Conservation (phyloP, 2,797 vertebrate genomes). For the Decapterus maruadsi region DNA sequence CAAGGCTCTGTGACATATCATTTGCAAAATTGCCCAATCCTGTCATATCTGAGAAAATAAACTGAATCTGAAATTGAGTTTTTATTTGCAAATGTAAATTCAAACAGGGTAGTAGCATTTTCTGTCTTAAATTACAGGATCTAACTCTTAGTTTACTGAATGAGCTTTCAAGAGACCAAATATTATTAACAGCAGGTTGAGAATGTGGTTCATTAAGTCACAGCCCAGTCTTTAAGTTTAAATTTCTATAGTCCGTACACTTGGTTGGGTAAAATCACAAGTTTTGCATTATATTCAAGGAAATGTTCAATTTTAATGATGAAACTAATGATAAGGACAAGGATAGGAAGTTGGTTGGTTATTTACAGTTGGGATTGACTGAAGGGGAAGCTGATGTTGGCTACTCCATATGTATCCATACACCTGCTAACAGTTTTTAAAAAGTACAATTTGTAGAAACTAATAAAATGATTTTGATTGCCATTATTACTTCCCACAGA, state of each 20-base stretch:
- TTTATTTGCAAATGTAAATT: slow-evolving; percentile 11
- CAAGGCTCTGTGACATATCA: not conserved
- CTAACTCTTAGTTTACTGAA: not conserved
- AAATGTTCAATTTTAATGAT: not conserved
- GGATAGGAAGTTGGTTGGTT: too few species aligned
- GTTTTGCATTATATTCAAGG: slow-evolving; percentile 2
- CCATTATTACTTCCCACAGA: too few species aligned
- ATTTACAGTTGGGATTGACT: too few species aligned
- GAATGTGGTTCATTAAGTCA: not conserved
- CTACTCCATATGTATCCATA: too few species aligned
- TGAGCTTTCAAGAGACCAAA: slow-evolving; percentile 3
- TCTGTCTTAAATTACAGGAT: slow-evolving; percentile 12
- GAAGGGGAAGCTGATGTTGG: too few species aligned
- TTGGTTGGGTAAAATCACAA: not conserved
- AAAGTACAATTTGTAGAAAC: too few species aligned
- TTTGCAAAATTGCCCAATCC: not conserved
- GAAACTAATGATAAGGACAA: not conserved
- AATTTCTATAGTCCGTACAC: not conserved
- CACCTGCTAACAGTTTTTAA: too few species aligned
- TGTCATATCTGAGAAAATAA: slow-evolving; percentile 20
- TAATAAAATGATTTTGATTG: too few species aligned
- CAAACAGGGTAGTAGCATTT: slow-evolving; percentile 9
- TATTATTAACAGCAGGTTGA: not conserved
- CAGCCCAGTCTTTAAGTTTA: slow-evolving; percentile 13
- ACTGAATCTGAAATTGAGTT: not conserved